Conservation (phyloP, 2,797 vertebrate species). For the Tapera naevia region DNA sequence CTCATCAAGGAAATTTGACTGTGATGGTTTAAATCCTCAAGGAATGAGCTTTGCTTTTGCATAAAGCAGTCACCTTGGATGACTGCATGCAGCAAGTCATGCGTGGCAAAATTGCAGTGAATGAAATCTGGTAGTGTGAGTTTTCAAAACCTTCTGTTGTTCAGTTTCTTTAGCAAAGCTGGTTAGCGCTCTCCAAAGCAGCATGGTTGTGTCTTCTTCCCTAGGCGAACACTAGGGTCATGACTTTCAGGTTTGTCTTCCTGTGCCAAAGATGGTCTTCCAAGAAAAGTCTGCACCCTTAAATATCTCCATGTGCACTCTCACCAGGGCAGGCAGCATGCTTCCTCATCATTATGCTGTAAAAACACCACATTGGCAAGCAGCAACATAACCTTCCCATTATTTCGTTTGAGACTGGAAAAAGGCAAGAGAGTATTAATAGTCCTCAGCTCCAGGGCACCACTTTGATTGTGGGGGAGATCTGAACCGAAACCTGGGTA, state of each 20-base stretch:
- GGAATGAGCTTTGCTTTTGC: slow-evolving; percentile 33
- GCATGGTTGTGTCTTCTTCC: not conserved
- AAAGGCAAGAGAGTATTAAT: not conserved
- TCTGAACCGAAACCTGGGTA: not conserved
- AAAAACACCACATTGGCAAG: rapidly evolving
- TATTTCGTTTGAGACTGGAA: not conserved
- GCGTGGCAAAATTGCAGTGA: not conserved
- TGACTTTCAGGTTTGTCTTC: not conserved
- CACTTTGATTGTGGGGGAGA: rapidly evolving
- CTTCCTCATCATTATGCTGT: not conserved
- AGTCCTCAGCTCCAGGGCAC: not conserved
- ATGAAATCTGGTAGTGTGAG: not conserved
- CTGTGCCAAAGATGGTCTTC: not conserved
- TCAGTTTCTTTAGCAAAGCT: not conserved
- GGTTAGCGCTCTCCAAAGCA: not conserved
- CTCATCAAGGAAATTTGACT: slow-evolving; percentile 11
- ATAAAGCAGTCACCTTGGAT: slow-evolving; percentile 31
- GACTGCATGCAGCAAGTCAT: slow-evolving; percentile 20
- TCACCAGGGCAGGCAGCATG: not conserved
- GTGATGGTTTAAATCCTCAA: slow-evolving; percentile 36
- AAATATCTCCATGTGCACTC: not conserved
- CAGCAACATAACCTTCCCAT: not conserved
- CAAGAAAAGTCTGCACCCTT: not conserved
- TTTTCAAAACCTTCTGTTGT: not conserved
- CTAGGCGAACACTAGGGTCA: not conserved